These are phyloP conservation scores for Actenoides hombroni DNA, from an alignment of 2,113 vertebrate species.

Conservation along the genomic window DNA sequence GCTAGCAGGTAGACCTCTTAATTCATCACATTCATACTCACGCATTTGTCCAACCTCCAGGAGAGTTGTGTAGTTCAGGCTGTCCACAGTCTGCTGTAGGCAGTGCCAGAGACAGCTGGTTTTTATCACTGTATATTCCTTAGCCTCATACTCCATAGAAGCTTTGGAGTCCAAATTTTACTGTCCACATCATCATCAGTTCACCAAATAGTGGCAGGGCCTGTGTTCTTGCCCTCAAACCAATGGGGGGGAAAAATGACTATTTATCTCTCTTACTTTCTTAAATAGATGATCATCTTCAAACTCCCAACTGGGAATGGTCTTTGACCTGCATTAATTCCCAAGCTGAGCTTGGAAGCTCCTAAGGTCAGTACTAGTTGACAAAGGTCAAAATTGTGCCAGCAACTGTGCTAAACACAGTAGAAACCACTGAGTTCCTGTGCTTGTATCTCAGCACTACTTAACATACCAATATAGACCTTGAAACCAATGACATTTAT, in stretches of 20 bases:
- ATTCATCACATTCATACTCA: neutral
- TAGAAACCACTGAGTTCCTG: conserved; percentile 56
- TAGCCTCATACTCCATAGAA: neutral
- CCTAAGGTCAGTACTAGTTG: neutral
- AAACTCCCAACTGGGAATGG: neutral
- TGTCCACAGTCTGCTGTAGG: neutral
- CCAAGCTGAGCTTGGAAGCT: neutral
- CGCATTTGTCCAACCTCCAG: neutral
- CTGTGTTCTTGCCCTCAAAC: neutral
- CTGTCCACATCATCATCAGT: neutral
- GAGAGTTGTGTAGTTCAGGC: neutral
- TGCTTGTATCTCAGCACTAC: neutral
- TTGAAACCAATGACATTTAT: conserved; percentile 57
- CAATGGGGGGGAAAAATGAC: neutral
- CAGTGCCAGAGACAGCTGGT: neutral
- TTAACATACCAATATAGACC: neutral
- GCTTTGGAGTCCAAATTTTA: neutral
- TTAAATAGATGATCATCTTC: neutral
- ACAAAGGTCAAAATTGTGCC: neutral
- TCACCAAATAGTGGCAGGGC: neutral
- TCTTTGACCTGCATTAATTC: neutral
- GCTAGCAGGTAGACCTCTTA: neutral
- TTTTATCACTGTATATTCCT: neutral
- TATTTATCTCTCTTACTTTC: neutral
- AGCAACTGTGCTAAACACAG: neutral